Conservation (phyloP, 2,888 invertebrate species). For the Hyposoter dolosus region DNA sequence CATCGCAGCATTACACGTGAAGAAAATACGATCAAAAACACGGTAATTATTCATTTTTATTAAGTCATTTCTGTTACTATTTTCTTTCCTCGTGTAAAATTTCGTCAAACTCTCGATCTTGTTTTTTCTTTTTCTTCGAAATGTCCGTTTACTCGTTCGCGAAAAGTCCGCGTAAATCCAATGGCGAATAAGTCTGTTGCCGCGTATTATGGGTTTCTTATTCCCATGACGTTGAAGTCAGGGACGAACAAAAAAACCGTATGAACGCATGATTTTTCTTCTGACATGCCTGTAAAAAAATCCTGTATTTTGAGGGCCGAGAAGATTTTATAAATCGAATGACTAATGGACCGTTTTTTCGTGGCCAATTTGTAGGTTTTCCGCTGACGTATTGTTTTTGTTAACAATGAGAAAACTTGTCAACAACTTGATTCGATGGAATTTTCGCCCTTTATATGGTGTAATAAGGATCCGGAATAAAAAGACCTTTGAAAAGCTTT, state of each 20-base stretch:
- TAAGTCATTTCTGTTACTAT: no score
- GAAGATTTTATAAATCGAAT: background rate
- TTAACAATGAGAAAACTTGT: background rate
- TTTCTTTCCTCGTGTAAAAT: background rate
- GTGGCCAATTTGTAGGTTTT: background rate
- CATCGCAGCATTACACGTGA: background rate
- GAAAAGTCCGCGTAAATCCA: background rate
- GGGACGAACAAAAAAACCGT: background rate
- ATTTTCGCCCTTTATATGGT: background rate
- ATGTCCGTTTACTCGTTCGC: constrained; percentile 7
- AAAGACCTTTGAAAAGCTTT: background rate
- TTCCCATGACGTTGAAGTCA: background rate
- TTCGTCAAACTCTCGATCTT: background rate
- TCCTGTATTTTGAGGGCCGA: background rate
- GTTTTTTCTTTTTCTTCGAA: background rate
- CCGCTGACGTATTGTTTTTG: background rate
- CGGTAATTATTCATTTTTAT: no score
- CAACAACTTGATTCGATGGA: background rate
- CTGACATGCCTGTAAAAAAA: background rate
- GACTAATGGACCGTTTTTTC: background rate
- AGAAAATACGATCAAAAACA: no score
- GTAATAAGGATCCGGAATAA: background rate
- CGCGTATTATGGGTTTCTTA: constrained; percentile 31
- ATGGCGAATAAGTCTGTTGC: constrained; percentile 20
- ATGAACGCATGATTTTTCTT: background rate